Evolutionary conservation across 2,888 invertebrate species (phyloP), one percentile per base, ranked within the genome.

Genomic region (Dolichomitus sp.): DNA sequence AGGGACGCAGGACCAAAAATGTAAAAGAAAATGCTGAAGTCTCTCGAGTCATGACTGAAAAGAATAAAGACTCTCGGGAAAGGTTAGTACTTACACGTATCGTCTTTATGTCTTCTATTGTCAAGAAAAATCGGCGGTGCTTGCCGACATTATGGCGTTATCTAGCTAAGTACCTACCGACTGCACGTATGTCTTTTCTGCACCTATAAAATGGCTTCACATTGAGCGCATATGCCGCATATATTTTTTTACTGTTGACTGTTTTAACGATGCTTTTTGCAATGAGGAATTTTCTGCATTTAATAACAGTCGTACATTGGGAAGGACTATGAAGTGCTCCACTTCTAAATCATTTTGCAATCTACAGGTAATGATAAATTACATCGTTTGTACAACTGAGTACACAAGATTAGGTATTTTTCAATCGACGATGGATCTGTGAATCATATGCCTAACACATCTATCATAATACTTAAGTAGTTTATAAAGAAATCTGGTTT

Each of bases 101-200:
- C 66, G 17, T 33, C 33, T 48, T 42, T 30, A 50, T 17, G 61
- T 14, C 48, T 66, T 27, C 66, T 17, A 50, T 66, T 50, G 66
- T 45, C 11, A 17, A 48, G 30, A 1, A 11, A 42, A 63, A 40
- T 59, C 27, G 17, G n/a, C 27, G 14, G 33, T 33, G n/a, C 30
- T 59, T 54, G n/a, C n/a, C 33, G n/a, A 4, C 4, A 33, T n/a
- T 33, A n/a, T 59, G 5, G n/a, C 33, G 33, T 17, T 59, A 59
- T 27, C 23, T 54, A 27, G 2, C 54, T 54, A 12, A n/a, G 9
- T 52, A 14, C 14, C 14, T 14, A 42, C 12, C 12, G 42, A 4
- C 57, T 37, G 9, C 17, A 37, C 33, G 14, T 33, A n/a, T 37
- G 17, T 59, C 17, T 33, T 17, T 33, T 37, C 12, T 30, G 9